Conservation (phyloP, 2,888 invertebrate species). For the Drosophila neutralis region DNA sequence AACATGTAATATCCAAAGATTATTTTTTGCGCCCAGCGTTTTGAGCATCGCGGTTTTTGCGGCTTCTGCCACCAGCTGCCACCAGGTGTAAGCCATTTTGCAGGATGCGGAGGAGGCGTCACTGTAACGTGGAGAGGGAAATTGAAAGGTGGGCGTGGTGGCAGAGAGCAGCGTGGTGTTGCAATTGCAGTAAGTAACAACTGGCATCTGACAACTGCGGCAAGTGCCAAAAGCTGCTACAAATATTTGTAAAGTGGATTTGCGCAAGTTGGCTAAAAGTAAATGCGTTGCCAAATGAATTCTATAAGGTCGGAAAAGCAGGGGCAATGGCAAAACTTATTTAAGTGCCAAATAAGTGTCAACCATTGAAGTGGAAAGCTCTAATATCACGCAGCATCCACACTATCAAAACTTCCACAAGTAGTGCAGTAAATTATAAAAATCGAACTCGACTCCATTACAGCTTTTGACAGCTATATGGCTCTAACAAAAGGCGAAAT, state of each 20-base stretch:
- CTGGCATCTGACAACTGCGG: conserved; percentile 57
- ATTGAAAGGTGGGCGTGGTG: conserved; percentile 16
- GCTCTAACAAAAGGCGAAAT: background rate
- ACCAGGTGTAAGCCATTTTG: conserved; percentile 42
- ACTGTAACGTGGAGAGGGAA: conserved; percentile 1
- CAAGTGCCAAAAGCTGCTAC: conserved; percentile 61
- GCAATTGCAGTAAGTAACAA: conserved; percentile 52
- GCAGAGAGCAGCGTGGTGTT: conserved; percentile 43
- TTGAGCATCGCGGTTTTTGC: conserved; percentile 61
- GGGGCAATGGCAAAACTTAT: conserved; percentile 11
- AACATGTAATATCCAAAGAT: conserved; percentile 76
- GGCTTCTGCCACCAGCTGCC: conserved; percentile 42
- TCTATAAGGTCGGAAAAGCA: conserved; percentile 52
- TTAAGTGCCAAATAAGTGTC: conserved; percentile 71
- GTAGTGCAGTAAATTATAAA: conserved; percentile 1
- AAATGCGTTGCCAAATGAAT: conserved; percentile 68
- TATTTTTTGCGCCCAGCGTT: conserved; percentile 57
- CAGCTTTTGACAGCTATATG: background rate
- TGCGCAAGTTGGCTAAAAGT: conserved; percentile 61
- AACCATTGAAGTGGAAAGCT: conserved; percentile 52
- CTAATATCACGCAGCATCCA: conserved; percentile 19
- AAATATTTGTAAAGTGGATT: conserved; percentile 79
- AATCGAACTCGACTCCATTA: background rate
- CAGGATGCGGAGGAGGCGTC: background rate
- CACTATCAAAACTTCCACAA: conserved; percentile 12